These are phyloP conservation scores for Stichopus horrens DNA, from an alignment of 53 echinoderm and acorn worm genomes.

Conservation along the genomic window DNA sequence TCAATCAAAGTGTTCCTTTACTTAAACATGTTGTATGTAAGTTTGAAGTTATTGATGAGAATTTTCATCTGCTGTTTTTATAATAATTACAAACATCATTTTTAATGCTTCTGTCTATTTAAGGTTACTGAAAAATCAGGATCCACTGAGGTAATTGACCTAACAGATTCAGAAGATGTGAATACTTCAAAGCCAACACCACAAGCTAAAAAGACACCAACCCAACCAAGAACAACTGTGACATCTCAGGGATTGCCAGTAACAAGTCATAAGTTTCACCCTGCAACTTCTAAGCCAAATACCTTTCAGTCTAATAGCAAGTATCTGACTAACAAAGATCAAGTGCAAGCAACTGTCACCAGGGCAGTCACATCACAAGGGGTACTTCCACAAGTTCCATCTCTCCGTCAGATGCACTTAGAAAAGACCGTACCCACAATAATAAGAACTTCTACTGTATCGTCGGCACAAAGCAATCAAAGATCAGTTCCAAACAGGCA, in stretches of 20 bases:
- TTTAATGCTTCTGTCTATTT: not conserved
- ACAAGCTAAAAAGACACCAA: not conserved
- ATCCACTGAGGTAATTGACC: constrained; percentile 26
- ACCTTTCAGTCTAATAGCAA: constrained; percentile 1
- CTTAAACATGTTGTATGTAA: not conserved
- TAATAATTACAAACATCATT: too few species aligned
- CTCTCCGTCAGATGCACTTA: not conserved
- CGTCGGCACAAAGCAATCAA: constrained; percentile 17
- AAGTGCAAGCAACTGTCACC: not conserved
- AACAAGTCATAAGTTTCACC: not conserved
- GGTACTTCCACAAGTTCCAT: not conserved
- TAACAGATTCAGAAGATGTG: constrained; percentile 22
- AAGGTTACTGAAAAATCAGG: not conserved
- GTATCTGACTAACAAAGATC: not conserved
- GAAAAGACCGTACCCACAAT: not conserved
- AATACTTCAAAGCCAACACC: not conserved
- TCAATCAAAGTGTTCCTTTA: not conserved
- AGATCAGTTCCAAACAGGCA: not conserved
- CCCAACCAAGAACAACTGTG: not conserved
- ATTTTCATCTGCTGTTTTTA: too few species aligned
- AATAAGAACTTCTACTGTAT: not conserved
- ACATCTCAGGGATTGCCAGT: not conserved
- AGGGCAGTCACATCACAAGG: not conserved
- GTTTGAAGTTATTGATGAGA: too few species aligned
- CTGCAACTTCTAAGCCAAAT: constrained; percentile 1